phyloP scores from a whole-genome alignment of 2,888 invertebrate species.

The Xestobium rufovillosum region DNA sequence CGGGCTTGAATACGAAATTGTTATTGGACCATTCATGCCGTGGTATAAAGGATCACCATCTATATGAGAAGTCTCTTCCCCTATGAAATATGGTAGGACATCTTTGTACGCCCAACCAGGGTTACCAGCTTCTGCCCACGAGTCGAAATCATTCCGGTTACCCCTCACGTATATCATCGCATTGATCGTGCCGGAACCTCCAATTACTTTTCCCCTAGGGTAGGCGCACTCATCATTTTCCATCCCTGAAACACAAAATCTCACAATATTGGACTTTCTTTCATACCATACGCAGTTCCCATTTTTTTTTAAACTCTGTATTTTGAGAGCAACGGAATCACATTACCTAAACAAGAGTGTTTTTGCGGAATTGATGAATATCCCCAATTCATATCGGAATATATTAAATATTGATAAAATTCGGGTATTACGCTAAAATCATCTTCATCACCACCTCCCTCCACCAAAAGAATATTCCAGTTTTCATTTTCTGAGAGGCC shows the following conservation, averaged over 20 bases:
- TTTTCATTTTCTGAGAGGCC: constrained; percentile 22
- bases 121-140: too few relatives aligned
- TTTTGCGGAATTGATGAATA: constrained; percentile 23
- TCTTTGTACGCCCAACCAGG: too few relatives aligned
- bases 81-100: constrained; percentile 75
- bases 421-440: constrained; percentile 23
- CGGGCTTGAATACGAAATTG: constrained; percentile 70
- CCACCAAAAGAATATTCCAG: constrained; percentile 23
- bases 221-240: too few relatives aligned
- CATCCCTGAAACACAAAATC: too few relatives aligned
- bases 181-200: too few relatives aligned
- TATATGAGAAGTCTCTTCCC: constrained; percentile 75
- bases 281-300: too few relatives aligned
- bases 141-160: too few relatives aligned
- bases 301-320: too few relatives aligned
- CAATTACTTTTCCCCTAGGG: too few relatives aligned
- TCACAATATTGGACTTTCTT: too few relatives aligned
- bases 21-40: constrained; percentile 60
- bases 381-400: constrained; percentile 24
- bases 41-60: constrained; percentile 60
- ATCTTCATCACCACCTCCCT: constrained; percentile 22
- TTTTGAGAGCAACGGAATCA: too few relatives aligned
- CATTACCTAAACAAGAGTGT: constrained; percentile 23
- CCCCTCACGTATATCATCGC: too few relatives aligned
- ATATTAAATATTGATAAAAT: constrained; percentile 11